These are phyloP conservation scores for Alligator sinensis DNA, from an alignment of 2,113 vertebrate genomes.

Conservation along the genomic window DNA sequence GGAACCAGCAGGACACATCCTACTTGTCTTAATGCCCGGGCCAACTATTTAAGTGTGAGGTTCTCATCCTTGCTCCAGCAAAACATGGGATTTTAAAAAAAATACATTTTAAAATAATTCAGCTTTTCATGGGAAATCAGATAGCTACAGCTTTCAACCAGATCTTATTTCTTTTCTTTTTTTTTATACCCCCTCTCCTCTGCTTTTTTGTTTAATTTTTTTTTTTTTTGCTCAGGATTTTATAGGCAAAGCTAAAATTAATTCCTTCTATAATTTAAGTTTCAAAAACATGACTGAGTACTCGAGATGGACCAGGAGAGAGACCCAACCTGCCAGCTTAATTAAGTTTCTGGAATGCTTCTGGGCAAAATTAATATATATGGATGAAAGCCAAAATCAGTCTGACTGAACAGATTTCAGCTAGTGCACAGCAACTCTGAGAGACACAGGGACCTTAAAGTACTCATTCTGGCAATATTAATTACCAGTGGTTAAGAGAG, in stretches of 20 bases:
- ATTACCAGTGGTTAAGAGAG: conserved; percentile 44
- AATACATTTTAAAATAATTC: neutral
- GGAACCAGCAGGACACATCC: neutral
- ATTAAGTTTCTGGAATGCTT: conserved; percentile 74
- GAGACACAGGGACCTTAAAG: conserved; percentile 39
- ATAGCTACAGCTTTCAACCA: neutral
- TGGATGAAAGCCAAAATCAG: conserved; percentile 62
- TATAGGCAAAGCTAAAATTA: conserved; percentile 4
- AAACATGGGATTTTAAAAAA: neutral
- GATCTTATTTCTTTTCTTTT: rapidly evolving
- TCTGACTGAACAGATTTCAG: conserved; percentile 58
- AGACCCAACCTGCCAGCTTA: conserved; percentile 65
- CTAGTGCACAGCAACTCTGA: conserved; percentile 38
- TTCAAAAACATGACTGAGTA: conserved; percentile 57
- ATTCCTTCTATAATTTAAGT: conserved; percentile 45
- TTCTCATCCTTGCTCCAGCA: neutral
- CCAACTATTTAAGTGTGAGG: neutral
- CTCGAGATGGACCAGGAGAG: conserved; percentile 52
- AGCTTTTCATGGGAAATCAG: neutral
- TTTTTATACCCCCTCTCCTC: too few relatives aligned
- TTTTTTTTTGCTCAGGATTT: neutral
- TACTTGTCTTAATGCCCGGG: neutral
- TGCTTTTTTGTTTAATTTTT: too few relatives aligned
- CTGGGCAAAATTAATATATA: conserved; percentile 65
- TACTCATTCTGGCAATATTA: conserved; percentile 39